Evolutionary conservation across 2,888 invertebrate genomes (phyloP).

Genomic region (Aphodius sticticus): DNA sequence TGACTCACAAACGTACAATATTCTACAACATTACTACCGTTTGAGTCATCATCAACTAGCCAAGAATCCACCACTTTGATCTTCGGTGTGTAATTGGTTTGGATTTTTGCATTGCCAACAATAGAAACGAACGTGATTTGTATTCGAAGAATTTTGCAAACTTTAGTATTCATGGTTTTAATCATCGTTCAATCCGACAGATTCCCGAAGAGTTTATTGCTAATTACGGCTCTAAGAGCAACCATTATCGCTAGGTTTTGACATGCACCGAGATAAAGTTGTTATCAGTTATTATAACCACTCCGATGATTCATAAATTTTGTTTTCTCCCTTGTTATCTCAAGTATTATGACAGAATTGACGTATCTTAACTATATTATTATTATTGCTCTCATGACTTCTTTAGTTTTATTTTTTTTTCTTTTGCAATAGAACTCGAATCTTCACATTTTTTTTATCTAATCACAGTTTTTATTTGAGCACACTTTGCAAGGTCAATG

Average conservation of each 20-base stretch:
- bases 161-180: not conserved
- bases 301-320: not conserved
- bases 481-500: too few relatives aligned
- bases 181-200: not conserved
- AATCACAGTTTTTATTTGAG: too few relatives aligned
- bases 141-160: not conserved
- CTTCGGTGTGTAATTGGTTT: not conserved
- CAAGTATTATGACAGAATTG: not conserved
- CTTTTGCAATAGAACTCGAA: not conserved
- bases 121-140: not conserved
- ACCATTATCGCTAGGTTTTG: not conserved
- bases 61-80: not conserved
- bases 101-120: not conserved
- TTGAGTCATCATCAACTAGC: not conserved
- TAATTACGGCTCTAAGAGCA: not conserved
- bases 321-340: not conserved
- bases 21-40: not conserved
- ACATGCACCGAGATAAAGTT: not conserved
- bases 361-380: not conserved
- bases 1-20: not conserved
- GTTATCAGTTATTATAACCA: not conserved
- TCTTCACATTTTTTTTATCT: not conserved
- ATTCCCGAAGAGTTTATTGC: not conserved
- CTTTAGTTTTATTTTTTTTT: not conserved
- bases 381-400: not conserved